Conservation (phyloP, 2,888 invertebrate genomes). For the Pterobdella sp. region DNA sequence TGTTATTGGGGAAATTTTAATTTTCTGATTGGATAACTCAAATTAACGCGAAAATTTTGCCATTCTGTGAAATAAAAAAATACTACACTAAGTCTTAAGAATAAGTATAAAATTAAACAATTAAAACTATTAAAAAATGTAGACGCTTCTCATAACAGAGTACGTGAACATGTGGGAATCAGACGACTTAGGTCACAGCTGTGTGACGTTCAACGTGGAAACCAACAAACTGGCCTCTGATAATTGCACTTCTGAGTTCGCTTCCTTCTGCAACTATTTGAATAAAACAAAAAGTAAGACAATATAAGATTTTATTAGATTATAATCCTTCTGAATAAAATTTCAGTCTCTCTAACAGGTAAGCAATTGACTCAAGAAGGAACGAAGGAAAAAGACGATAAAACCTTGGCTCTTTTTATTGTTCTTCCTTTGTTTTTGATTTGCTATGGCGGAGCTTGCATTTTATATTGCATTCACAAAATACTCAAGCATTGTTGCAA, state of each 20-base stretch:
- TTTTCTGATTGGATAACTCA: no score
- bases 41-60: no score
- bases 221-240: constrained; percentile 2
- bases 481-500: constrained; percentile 31
- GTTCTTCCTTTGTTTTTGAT: constrained; percentile 36
- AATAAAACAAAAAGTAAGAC: not conserved
- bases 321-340: not conserved
- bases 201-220: constrained; percentile 1
- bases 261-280: not conserved
- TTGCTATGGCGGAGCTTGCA: constrained; percentile 37
- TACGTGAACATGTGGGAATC: constrained; percentile 12
- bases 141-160: not conserved
- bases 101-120: not conserved
- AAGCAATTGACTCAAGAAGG: not conserved
- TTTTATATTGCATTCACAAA: constrained; percentile 35
- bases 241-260: not conserved
- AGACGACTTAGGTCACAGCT: constrained; percentile 11
- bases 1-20: no score
- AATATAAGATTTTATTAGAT: not conserved
- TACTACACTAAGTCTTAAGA: not conserved
- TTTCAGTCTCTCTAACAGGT: not conserved
- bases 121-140: not conserved
- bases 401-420: constrained; percentile 33
- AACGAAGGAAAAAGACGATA: constrained; percentile 8
- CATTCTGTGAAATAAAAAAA: no score